These are phyloP conservation scores for Phoenicopterus ruber DNA, from an alignment of 2,113 vertebrate genomes.

Conservation along the genomic window DNA sequence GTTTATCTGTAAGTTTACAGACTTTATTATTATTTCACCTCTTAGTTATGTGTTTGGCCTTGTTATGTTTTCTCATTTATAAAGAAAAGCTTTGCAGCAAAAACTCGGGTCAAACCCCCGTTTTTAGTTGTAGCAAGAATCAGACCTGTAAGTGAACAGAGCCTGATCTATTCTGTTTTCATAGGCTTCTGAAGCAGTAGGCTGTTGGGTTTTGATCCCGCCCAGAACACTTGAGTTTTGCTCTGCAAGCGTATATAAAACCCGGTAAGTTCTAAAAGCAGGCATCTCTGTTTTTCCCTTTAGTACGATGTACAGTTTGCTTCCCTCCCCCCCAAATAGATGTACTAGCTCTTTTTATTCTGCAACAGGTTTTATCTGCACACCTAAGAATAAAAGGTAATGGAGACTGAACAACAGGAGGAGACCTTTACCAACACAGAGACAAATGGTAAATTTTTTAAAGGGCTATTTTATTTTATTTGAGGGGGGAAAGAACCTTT, in stretches of 20 bases:
- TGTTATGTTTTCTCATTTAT: not conserved
- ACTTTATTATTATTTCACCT: not conserved
- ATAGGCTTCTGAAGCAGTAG: slow-evolving; percentile 54
- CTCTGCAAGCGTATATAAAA: slow-evolving; percentile 59
- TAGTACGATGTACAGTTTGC: not conserved
- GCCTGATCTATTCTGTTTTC: slow-evolving; percentile 54
- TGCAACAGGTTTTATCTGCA: slow-evolving; percentile 48
- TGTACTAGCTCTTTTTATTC: not conserved
- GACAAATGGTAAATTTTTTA: slow-evolving; percentile 83
- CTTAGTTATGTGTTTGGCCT: not conserved
- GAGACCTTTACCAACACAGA: slow-evolving; percentile 88
- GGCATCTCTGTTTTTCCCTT: not conserved
- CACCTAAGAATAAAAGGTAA: slow-evolving; percentile 71
- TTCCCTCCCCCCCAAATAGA: not conserved
- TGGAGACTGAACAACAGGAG: slow-evolving; percentile 91
- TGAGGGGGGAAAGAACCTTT: not conserved
- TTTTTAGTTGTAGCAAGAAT: not conserved
- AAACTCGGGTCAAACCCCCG: not conserved
- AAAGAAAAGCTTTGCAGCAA: not conserved
- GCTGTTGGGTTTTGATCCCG: slow-evolving; percentile 48
- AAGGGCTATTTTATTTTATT: not conserved
- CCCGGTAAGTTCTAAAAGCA: slow-evolving; percentile 25
- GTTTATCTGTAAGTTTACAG: not conserved
- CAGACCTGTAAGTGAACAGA: not conserved
- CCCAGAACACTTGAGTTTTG: slow-evolving; percentile 56